These are phyloP conservation scores for Catocala nupta DNA, from an alignment of 2,888 invertebrate species.

Conservation along the genomic window DNA sequence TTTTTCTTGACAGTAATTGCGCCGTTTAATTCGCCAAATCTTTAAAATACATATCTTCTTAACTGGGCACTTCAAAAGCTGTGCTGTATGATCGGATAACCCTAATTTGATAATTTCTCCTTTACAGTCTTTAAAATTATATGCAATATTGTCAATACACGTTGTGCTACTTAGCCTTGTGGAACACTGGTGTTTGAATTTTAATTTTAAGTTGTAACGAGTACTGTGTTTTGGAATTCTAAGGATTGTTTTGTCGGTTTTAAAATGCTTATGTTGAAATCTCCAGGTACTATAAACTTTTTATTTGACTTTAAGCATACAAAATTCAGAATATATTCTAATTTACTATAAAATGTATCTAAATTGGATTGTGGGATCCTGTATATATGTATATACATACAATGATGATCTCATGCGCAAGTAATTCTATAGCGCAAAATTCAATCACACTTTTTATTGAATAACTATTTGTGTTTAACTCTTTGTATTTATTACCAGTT, in stretches of 20 bases:
- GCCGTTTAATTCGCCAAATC: background rate
- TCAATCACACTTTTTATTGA: background rate
- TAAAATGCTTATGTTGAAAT: background rate
- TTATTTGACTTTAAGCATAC: background rate
- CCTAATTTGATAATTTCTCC: no score
- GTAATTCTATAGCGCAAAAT: background rate
- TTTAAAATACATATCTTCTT: slow-evolving; percentile 7
- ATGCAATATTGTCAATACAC: slow-evolving; percentile 10
- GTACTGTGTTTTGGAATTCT: background rate
- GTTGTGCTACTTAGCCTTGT: background rate
- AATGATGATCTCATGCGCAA: background rate
- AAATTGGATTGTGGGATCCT: background rate
- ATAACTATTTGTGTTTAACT: background rate
- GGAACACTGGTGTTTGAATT: background rate
- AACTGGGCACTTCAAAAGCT: background rate
- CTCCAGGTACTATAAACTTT: background rate
- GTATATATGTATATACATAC: background rate
- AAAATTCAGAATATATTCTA: background rate
- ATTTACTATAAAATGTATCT: background rate
- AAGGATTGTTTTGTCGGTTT: slow-evolving; percentile 1
- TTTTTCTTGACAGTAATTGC: slow-evolving; percentile 7
- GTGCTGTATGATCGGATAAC: background rate
- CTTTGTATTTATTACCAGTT: background rate
- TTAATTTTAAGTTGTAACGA: slow-evolving; percentile 5
- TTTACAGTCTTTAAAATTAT: background rate